phyloP scores from a whole-genome alignment of 2,797 vertebrate genomes.

The Gobio occitaniae region DNA sequence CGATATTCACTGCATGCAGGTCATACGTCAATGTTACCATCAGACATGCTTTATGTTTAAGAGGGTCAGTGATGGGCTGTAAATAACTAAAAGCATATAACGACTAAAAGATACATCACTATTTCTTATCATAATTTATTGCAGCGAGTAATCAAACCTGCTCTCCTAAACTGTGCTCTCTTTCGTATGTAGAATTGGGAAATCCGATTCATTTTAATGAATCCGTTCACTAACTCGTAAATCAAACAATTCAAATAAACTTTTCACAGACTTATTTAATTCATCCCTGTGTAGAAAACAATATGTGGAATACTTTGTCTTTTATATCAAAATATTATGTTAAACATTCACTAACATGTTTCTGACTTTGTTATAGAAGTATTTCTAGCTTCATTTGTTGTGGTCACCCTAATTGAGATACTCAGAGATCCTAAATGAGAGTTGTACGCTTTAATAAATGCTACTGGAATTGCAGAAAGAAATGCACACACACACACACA shows the following conservation, averaged over 20 bases:
- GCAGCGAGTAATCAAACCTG: background rate
- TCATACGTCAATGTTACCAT: constrained; percentile 70
- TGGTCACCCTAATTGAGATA: background rate
- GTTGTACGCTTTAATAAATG: background rate
- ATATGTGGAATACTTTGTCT: background rate
- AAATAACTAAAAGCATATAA: background rate
- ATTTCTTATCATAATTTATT: background rate
- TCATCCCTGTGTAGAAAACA: background rate
- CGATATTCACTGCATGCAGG: constrained; percentile 68
- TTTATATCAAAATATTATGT: constrained; percentile 4
- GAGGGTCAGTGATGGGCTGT: constrained; percentile 48
- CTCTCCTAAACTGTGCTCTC: background rate
- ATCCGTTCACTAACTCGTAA: background rate
- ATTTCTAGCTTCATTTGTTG: background rate
- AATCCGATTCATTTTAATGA: background rate
- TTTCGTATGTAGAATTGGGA: background rate
- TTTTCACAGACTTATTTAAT: background rate
- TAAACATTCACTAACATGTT: background rate
- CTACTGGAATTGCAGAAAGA: background rate
- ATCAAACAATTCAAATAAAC: background rate
- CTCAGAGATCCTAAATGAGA: too few relatives aligned
- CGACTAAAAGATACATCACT: background rate
- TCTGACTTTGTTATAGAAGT: constrained; percentile 1
- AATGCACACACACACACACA: background rate
- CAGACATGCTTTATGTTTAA: constrained; percentile 47